Evolutionary conservation across 2,113 vertebrate genomes (phyloP), one percentile per base, ranked within the genome.

Genomic region (Blennius ocellaris): DNA sequence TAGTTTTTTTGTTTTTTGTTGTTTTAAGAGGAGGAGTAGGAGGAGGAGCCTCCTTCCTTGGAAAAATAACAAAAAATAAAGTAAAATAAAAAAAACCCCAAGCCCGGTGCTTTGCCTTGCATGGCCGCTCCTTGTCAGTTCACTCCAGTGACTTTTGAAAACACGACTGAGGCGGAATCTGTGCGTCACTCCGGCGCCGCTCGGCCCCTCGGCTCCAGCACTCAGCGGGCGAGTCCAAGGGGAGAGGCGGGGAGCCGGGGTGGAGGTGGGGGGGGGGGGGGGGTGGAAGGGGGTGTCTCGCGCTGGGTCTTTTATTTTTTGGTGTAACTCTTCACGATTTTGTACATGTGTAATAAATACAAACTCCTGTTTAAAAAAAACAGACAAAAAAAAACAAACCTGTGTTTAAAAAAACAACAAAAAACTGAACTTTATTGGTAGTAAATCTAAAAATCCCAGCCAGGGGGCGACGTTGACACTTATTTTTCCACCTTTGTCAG

Each of bases 261-360:
- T 30, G 21, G 21, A 30, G 21, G 21, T 30, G 21, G 21, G 21
- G 2, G 21, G 21, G 21, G 21, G 21, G 21, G 2, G 21, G 21
- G 21, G 21, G 21, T 30, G 21, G 21, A 30, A 30, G 21, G 21
- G 21, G 21, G n/a, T n/a, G n/a, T 30, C 21, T 30, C 21, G 21
- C 21, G 2, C 21, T 30, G 21, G 21, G 21, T 30, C 21, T 30
- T 30, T 30, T 30, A 2, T 54, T 76, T 69, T 69, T 51, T 63
- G 69, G 14, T 60, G 59, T 45, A 2, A 51, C 73, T 61, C 64
- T 65, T 76, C 48, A 62, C 11, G 36, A 82, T 69, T 80, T 69
- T 70, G 76, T 58, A 81, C 68, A 69, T 3, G 56, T 76, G 71
- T 74, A 79, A 77, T 79, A 76, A 80, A 85, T 73, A 87, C 63